Evolutionary conservation across 2,888 invertebrate genomes (phyloP), one percentile per base, ranked within the genome.

Genomic region (Sphaerophoria taeniata): DNA sequence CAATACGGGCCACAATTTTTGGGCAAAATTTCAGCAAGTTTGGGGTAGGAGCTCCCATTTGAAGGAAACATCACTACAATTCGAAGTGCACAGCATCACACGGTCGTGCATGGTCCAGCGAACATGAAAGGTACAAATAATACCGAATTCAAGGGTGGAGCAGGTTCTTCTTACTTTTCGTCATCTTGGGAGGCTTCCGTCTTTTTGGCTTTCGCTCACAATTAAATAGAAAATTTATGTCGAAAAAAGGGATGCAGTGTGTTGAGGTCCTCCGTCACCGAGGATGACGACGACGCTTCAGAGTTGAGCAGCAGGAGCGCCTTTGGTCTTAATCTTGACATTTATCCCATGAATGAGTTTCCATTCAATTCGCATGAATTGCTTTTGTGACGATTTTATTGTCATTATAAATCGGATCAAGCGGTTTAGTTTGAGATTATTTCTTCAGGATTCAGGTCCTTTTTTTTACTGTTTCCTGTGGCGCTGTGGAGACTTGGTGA

Each of bases 321-420:
- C 85, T 81, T 85, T 81, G 76, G 85, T 85, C 85, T 85, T 85
- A 85, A 85, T 85, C 85, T 85, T 85, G 85, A 85, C 85, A 85
- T 85, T 85, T 85, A 85, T 85, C 77, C 81, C 81, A 81, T 85
- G 85, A 85, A 85, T 85, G 85, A 60, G 81, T 85, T 85, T 85
- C 81, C 76, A 81, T 85, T 85, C 76, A 85, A 81, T 85, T 85
- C 85, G 85, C 81, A 56, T 85, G 85, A 77, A 85, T 81, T 85
- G 76, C 81, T 70, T 77, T 85, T 85, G 81, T 81, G 80, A 85
- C 81, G 81, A 80, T 76, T 81, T 85, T 85, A 85, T 85, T 85
- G 85, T 85, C 85, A 85, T 85, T 85, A 85, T 81, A 85, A 85
- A 85, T 81, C 85, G 85, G 85, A 85, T 85, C 85, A 81, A 85